phyloP scores from a whole-genome alignment of 2,888 invertebrate species.

The Cylloceria caligata region DNA sequence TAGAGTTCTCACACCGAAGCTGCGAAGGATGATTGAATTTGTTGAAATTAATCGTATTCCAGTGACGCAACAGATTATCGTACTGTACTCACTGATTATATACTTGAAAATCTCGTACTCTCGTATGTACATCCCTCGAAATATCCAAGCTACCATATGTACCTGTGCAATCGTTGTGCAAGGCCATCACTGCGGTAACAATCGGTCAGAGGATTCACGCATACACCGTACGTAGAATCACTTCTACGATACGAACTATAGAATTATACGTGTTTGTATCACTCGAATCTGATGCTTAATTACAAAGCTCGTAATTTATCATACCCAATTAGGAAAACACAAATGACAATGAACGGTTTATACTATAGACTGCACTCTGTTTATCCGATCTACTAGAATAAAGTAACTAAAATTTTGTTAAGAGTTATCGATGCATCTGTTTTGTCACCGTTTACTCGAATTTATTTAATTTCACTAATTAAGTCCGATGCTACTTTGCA shows the following conservation, averaged over 20 bases:
- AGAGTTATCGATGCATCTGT: too few species aligned
- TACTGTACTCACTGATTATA: not conserved
- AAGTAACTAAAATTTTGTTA: too few species aligned
- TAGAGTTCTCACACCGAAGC: conserved; percentile 51
- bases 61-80: conserved; percentile 28
- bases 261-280: conserved; percentile 25
- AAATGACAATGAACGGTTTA: conserved; percentile 8
- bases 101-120: conserved; percentile 16
- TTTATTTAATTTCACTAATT: too few species aligned
- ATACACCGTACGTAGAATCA: not conserved
- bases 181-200: conserved; percentile 20
- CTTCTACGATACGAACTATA: conserved; percentile 3
- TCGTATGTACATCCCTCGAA: not conserved
- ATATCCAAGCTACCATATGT: conserved; percentile 34
- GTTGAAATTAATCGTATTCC: conserved; percentile 67
- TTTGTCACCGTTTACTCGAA: too few species aligned
- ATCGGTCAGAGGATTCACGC: conserved; percentile 13
- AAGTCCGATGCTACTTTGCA: too few species aligned
- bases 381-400: not conserved
- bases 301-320: conserved; percentile 37
- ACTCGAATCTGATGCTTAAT: conserved; percentile 45
- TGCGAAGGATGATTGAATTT: conserved; percentile 69
- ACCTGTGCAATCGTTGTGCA: conserved; percentile 43
- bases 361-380: not conserved
- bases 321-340: conserved; percentile 17